These are phyloP conservation scores for Hydrotaea diabolus DNA, from an alignment of 2,888 invertebrate species.

Conservation along the genomic window DNA sequence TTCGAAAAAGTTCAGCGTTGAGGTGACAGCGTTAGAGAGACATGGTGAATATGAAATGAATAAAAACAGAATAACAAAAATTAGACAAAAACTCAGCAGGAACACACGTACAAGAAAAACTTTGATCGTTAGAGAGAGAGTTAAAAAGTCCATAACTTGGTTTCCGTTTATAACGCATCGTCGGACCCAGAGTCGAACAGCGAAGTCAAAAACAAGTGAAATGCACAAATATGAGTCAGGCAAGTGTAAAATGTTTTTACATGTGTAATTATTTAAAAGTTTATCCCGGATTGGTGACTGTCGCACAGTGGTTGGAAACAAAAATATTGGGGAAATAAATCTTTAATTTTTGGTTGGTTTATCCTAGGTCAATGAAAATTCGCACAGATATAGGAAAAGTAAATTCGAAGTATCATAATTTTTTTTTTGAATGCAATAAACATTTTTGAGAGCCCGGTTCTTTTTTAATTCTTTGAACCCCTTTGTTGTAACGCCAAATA, in stretches of 20 bases:
- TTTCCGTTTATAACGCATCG: not conserved
- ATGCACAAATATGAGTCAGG: slow-evolving; percentile 43
- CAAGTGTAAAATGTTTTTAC: slow-evolving; percentile 56
- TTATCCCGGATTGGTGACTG: slow-evolving; percentile 32
- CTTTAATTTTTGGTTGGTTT: no score
- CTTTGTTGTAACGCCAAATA: no score
- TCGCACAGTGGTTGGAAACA: no score
- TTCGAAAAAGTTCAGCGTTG: slow-evolving; percentile 54
- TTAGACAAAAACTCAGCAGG: not conserved
- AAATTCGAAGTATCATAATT: no score
- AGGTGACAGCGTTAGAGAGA: slow-evolving; percentile 60
- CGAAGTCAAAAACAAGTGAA: slow-evolving; percentile 34
- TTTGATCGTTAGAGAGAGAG: slow-evolving; percentile 62
- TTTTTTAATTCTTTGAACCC: no score
- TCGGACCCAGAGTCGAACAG: not conserved
- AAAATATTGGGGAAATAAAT: no score
- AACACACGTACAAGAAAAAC: slow-evolving; percentile 51
- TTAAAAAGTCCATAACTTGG: slow-evolving; percentile 52
- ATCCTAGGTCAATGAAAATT: no score
- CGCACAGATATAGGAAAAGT: no score
- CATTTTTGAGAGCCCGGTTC: no score
- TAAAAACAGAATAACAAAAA: slow-evolving; percentile 25
- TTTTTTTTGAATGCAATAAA: no score
- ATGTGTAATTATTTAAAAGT: slow-evolving; percentile 54
- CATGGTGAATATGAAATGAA: slow-evolving; percentile 60